Percentiles rank a stretch among this genome's conserved stretches.
Evolutionary conservation across 1,140 invertebrate genomes (phyloP).

Genomic region (Neoseiulus cucumeris): DNA sequence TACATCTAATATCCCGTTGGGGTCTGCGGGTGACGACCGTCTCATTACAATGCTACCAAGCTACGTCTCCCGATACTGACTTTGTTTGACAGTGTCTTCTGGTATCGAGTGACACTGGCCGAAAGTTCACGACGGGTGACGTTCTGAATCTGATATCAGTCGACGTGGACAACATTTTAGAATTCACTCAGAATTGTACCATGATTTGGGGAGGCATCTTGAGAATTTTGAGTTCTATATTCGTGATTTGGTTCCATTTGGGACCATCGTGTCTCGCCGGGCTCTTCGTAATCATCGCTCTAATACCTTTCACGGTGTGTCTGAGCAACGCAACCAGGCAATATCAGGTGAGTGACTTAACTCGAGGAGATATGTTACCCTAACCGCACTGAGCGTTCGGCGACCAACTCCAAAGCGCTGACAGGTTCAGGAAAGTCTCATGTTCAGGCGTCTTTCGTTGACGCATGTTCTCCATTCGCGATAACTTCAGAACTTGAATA

Average conservation of each 20-base stretch:
- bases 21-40: too few relatives aligned
- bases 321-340: constrained; percentile 22
- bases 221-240: constrained; percentile 14
- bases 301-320: constrained; percentile 29
- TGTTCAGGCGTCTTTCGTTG: too few relatives aligned
- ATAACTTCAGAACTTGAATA: too few relatives aligned
- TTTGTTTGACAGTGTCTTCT: constrained; percentile 5
- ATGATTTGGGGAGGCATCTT: constrained; percentile 17
- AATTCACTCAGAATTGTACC: constrained; percentile 13
- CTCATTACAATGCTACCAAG: too few relatives aligned
- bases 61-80: too few relatives aligned
- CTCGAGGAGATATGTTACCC: too few relatives aligned
- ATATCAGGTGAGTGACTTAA: too few relatives aligned
- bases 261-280: constrained; percentile 28
- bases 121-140: constrained; percentile 18
- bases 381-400: background rate
- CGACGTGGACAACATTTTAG: constrained; percentile 17
- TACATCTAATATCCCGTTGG: too few relatives aligned
- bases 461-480: too few relatives aligned
- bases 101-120: constrained; percentile 11
- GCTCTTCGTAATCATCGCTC: constrained; percentile 27
- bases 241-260: constrained; percentile 17
- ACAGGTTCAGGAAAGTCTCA: background rate
- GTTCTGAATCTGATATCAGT: constrained; percentile 20
- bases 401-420: background rate